Evolutionary conservation across 2,888 invertebrate genomes (phyloP).

Genomic region (Himalopsyche tibetana): DNA sequence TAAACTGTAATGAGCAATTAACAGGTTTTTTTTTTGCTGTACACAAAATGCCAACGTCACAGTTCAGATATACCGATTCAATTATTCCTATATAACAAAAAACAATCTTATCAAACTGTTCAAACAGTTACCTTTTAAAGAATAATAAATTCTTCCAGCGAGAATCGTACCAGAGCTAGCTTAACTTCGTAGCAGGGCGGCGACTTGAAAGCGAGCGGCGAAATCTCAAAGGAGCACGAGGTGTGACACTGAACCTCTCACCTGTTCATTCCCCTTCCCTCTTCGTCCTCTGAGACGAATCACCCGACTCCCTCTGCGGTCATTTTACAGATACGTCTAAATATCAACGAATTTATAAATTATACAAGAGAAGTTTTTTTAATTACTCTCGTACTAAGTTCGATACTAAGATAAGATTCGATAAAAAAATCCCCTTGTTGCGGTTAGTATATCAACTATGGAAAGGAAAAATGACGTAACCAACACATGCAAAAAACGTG

Average conservation of each 20-base stretch:
- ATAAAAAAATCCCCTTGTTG: no score
- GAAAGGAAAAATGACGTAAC: no score
- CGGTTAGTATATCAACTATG: no score
- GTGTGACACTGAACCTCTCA: conserved; percentile 53
- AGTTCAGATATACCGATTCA: not conserved
- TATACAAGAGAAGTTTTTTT: no score
- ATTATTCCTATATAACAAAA: not conserved
- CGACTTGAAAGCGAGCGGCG: conserved; percentile 48
- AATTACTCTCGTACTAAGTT: no score
- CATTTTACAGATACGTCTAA: not conserved
- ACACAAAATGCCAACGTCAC: no score
- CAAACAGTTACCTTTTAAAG: not conserved
- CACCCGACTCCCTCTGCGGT: not conserved
- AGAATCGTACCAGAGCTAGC: not conserved
- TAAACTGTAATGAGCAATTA: no score
- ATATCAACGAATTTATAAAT: no score
- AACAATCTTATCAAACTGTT: conserved; percentile 7
- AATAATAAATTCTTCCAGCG: conserved; percentile 16
- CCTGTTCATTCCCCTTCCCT: conserved; percentile 46
- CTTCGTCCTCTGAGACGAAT: conserved; percentile 14
- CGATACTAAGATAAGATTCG: no score
- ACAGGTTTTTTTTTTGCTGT: no score
- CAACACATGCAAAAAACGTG: no score
- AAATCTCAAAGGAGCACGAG: conserved; percentile 57
- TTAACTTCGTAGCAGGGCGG: conserved; percentile 37